phyloP scores from a whole-genome alignment of 1,140 invertebrate genomes.

The Himalopsyche phryganea region DNA sequence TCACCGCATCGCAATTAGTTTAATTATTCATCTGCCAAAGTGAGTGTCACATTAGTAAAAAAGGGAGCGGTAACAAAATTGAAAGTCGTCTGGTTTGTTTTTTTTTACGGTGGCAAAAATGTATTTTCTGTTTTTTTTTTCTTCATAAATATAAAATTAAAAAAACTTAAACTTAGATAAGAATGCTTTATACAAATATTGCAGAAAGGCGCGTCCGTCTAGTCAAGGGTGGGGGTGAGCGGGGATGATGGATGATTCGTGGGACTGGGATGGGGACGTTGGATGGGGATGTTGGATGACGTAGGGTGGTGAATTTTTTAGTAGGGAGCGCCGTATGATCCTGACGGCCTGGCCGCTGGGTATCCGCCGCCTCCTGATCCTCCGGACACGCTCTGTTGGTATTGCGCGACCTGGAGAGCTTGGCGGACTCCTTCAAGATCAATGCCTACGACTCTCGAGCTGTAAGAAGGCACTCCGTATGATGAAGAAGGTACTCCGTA shows the following conservation, averaged over 20 bases:
- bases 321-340: slow-evolving; percentile 60
- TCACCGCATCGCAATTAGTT: no score
- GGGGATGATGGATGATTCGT: slow-evolving; percentile 4
- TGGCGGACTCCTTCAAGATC: slow-evolving; percentile 72
- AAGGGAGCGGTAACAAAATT: neutral
- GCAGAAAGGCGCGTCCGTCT: slow-evolving; percentile 14
- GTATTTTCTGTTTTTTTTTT: slow-evolving; percentile 35
- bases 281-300: neutral
- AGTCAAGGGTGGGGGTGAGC: slow-evolving; percentile 2
- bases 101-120: slow-evolving; percentile 35
- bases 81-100: slow-evolving; percentile 9
- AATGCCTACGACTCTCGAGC: slow-evolving; percentile 65
- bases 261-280: slow-evolving; percentile 1
- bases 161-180: slow-evolving; percentile 29
- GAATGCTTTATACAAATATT: slow-evolving; percentile 36
- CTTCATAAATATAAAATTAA: slow-evolving; percentile 32
- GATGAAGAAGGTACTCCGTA: slow-evolving; percentile 60
- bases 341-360: slow-evolving; percentile 50
- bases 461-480: slow-evolving; percentile 58
- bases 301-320: slow-evolving; percentile 36
- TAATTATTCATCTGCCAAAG: no score
- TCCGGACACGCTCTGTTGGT: slow-evolving; percentile 53
- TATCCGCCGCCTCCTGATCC: slow-evolving; percentile 58
- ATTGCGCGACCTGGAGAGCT: slow-evolving; percentile 72
- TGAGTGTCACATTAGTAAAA: no score